phyloP scores from a whole-genome alignment of 2,888 invertebrate species.

The Drosophila tanythrix region DNA sequence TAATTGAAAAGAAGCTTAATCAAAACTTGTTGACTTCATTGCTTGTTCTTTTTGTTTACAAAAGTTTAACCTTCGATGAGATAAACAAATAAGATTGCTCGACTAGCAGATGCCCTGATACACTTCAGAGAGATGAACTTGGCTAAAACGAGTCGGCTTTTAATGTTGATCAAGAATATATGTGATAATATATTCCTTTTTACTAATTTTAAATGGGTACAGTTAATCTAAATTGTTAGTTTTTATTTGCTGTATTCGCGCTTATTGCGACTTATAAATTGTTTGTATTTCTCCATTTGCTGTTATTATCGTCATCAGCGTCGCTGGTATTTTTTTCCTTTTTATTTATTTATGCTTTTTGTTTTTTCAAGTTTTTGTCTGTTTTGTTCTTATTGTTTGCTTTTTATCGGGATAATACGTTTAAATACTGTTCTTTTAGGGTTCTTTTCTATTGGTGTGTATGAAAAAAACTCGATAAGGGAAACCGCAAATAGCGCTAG shows the following conservation, averaged over 20 bases:
- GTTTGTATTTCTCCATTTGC: slow-evolving; percentile 46
- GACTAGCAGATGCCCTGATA: not conserved
- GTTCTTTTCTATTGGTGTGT: not conserved
- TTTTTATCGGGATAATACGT: slow-evolving; percentile 50
- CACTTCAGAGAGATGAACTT: not conserved
- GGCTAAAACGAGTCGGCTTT: not conserved
- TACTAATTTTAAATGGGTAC: not conserved
- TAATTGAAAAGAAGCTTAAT: slow-evolving; percentile 1
- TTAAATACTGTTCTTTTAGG: slow-evolving; percentile 40
- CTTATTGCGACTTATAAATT: slow-evolving; percentile 77
- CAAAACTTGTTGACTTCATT: not conserved
- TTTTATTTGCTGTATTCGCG: slow-evolving; percentile 57
- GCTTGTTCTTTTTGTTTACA: not conserved
- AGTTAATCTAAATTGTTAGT: slow-evolving; percentile 15
- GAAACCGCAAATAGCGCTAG: slow-evolving; percentile 38
- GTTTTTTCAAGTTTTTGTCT: slow-evolving; percentile 10
- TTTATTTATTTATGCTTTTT: slow-evolving; percentile 21
- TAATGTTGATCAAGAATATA: not conserved
- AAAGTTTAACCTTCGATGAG: not conserved
- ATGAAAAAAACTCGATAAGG: slow-evolving; percentile 31
- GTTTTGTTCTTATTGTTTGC: slow-evolving; percentile 16
- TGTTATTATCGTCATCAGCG: slow-evolving; percentile 36
- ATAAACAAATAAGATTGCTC: not conserved
- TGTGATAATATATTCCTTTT: not conserved
- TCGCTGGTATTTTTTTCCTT: slow-evolving; percentile 48